phyloP scores from a whole-genome alignment of 2,888 invertebrate genomes.

The Lasioglossum oenotherae region DNA sequence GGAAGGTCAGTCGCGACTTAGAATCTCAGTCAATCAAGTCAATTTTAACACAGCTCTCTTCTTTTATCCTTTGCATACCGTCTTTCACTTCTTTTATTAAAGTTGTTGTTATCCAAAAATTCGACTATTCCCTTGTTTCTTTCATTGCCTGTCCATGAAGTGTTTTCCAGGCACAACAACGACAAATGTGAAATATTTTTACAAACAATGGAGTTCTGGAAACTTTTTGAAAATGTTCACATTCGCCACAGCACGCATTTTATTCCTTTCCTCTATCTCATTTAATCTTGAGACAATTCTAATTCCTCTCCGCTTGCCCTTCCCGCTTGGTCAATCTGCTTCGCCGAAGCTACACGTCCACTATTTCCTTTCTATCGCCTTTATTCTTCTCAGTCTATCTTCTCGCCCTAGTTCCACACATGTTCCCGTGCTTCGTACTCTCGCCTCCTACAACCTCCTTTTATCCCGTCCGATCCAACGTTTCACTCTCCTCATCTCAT shows the following conservation, averaged over 20 bases:
- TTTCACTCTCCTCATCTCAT: background rate
- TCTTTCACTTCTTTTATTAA: no score
- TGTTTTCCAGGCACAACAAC: no score
- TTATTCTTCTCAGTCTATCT: background rate
- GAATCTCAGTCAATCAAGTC: no score
- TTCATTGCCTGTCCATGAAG: no score
- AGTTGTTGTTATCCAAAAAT: no score
- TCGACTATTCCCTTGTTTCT: no score
- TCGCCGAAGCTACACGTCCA: background rate
- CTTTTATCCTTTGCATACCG: no score
- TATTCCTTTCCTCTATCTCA: background rate
- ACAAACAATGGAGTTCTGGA: background rate
- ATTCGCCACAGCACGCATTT: background rate
- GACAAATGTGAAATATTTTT: background rate
- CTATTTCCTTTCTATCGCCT: background rate
- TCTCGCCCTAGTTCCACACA: constrained; percentile 12
- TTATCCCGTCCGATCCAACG: background rate
- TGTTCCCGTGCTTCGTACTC: constrained; percentile 5
- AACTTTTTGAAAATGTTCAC: background rate
- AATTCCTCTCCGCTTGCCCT: background rate
- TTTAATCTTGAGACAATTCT: background rate
- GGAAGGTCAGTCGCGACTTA: no score
- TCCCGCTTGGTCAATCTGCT: constrained; percentile 4
- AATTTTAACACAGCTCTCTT: no score
- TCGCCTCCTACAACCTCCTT: background rate